Percentiles rank a stretch among this genome's conserved stretches.
These are phyloP conservation scores for Sialis lutaria DNA, from an alignment of 2,888 invertebrate genomes.

Conservation along the genomic window DNA sequence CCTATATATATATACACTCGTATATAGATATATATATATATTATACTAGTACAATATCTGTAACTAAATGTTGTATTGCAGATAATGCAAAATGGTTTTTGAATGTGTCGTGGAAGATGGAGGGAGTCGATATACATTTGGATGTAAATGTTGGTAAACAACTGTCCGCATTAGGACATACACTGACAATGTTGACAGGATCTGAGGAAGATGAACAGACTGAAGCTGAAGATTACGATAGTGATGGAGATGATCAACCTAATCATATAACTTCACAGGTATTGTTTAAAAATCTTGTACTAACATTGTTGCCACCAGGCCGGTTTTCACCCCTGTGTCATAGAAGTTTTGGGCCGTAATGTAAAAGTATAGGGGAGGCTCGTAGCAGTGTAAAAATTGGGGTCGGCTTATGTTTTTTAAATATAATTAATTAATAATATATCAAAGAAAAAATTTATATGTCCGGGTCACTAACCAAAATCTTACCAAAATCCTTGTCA, in stretches of 20 bases:
- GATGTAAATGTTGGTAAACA: slow-evolving; percentile 95
- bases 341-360: too few species aligned
- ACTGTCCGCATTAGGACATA: slow-evolving; percentile 83
- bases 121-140: slow-evolving; percentile 91
- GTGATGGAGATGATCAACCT: slow-evolving; percentile 57
- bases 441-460: too few species aligned
- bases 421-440: too few species aligned
- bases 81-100: slow-evolving; percentile 97
- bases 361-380: too few species aligned
- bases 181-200: slow-evolving; percentile 86
- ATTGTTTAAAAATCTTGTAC: neutral
- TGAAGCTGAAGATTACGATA: slow-evolving; percentile 52
- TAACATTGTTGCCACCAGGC: too few species aligned
- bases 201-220: slow-evolving; percentile 68
- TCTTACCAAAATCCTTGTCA: too few species aligned
- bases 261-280: slow-evolving; percentile 38
- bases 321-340: too few species aligned
- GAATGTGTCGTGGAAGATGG: slow-evolving; percentile 98
- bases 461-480: too few species aligned
- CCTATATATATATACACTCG: slow-evolving; percentile 1
- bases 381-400: too few species aligned
- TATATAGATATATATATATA: too few species aligned
- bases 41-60: slow-evolving; percentile 1
- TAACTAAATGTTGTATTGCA: slow-evolving; percentile 17
- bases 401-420: too few species aligned